phyloP scores from a whole-genome alignment of 1,140 invertebrate species.

The Drosophila pseudoananassae region DNA sequence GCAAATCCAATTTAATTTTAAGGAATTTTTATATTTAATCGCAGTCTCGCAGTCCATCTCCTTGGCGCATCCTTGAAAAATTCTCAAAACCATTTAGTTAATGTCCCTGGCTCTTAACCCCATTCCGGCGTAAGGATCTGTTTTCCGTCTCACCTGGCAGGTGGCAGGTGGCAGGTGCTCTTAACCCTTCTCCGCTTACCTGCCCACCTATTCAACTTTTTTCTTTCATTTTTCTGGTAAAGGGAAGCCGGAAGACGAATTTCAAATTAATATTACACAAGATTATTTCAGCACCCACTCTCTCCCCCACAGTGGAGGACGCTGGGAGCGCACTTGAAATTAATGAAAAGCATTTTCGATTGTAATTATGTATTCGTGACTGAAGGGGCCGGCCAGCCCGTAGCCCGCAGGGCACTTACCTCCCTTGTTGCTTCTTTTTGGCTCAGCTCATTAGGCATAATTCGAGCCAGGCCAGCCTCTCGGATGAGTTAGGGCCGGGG shows the following conservation, averaged over 20 bases:
- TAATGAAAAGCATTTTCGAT: slow-evolving; percentile 82
- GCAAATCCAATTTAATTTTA: neutral
- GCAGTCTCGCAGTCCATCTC: neutral
- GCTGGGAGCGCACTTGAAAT: slow-evolving; percentile 71
- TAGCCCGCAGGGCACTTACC: slow-evolving; percentile 2
- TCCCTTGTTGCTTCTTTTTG: slow-evolving; percentile 25
- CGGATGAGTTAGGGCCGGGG: slow-evolving; percentile 3
- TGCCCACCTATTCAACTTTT: neutral
- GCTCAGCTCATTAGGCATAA: slow-evolving; percentile 76
- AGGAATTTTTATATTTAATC: neutral
- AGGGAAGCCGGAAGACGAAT: slow-evolving; percentile 12
- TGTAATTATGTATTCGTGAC: slow-evolving; percentile 79
- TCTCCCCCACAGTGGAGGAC: neutral
- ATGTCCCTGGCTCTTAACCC: slow-evolving; percentile 55
- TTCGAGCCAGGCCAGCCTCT: slow-evolving; percentile 26
- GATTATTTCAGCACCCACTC: slow-evolving; percentile 52
- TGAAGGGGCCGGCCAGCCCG: slow-evolving; percentile 42
- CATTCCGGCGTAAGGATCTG: slow-evolving; percentile 26
- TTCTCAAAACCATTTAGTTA: slow-evolving; percentile 55
- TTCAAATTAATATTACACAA: slow-evolving; percentile 69
- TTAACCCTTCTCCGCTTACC: slow-evolving; percentile 7
- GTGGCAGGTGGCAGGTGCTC: neutral
- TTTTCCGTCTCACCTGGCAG: slow-evolving; percentile 7
- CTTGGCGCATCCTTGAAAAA: slow-evolving; percentile 9
- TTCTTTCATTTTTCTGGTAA: neutral